Base-by-base conservation (phyloP, 2,888 invertebrate genomes). In the Yponomeuta sedellus region DNA sequence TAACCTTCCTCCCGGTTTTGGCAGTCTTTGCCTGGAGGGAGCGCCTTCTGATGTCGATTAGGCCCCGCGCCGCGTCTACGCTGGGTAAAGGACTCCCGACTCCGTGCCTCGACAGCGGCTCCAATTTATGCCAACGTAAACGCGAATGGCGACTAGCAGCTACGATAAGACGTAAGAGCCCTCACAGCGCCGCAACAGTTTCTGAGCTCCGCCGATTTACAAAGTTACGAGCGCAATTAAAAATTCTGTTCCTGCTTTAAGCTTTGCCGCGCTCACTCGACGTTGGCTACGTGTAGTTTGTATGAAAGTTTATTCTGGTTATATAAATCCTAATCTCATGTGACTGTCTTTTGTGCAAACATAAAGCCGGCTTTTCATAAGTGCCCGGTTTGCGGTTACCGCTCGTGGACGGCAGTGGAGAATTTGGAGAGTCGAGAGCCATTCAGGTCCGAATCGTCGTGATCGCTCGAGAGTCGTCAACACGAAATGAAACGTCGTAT, bases 401-500 rank as follows among this genome's bases (percentile, higher is more conserved):
- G 82, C 84, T 85, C 81, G 74, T 80, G 83, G 82, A 83, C 82
- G 87, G 84, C 84, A 83, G 88, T 85, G 74, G 85, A 87, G 86
- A 89, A 88, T 88, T 90, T 88, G 82, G 88, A 88, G 88, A 89
- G 89, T 88, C 88, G 88, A 91, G 91, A 88, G 87, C 89, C 87
- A 89, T 90, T 89, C 88, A 84, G 78, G 85, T 52, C 44, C 44
- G 44, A 34, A 16, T 52, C 86, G 80, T 86, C 87, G 88, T 84
- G 89, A 90, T 89, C 90, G 84, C 88, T 88, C 79, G 86, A 88
- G 88, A 87, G 89, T 85, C 81, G 85, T 88, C 89, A 88, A 88
- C 86, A 88, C 88, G 88, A 89, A 90, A 91, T 91, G 91, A 90
- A 91, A 91, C 91, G 91, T 90, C 91, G 91, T 91, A 90, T 91